A percentile compares a stretch with the other conserved stretches of the same genome.
phyloP scores from a whole-genome alignment of 2,113 vertebrate genomes.

The Syngnathus floridae region DNA sequence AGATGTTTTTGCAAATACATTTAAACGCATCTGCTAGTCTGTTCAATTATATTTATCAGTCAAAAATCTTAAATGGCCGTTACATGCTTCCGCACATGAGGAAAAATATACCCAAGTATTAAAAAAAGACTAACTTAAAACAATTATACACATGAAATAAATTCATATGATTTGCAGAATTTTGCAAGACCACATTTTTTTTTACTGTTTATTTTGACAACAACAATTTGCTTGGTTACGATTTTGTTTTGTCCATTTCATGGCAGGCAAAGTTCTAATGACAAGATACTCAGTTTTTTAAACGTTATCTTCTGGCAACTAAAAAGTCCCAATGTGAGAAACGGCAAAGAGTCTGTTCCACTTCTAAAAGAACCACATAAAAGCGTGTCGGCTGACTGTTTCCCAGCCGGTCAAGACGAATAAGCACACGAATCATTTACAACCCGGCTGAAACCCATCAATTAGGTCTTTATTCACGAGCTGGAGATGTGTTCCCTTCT shows the following conservation, averaged over 20 bases:
- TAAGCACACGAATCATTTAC: slow-evolving; percentile 66
- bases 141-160: too few relatives aligned
- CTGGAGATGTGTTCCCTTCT: slow-evolving; percentile 67
- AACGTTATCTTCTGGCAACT: background rate
- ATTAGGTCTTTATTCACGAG: slow-evolving; percentile 67
- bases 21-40: too few relatives aligned
- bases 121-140: too few relatives aligned
- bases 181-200: background rate
- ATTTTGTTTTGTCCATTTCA: slow-evolving; percentile 3
- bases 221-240: background rate
- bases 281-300: background rate
- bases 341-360: slow-evolving; percentile 25
- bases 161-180: background rate
- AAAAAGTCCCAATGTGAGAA: background rate
- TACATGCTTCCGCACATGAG: too few relatives aligned
- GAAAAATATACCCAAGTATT: too few relatives aligned
- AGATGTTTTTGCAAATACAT: too few relatives aligned
- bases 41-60: too few relatives aligned
- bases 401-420: slow-evolving; percentile 44
- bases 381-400: slow-evolving; percentile 22
- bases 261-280: slow-evolving; percentile 5
- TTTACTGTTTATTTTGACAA: background rate
- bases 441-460: slow-evolving; percentile 58
- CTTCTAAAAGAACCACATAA: slow-evolving; percentile 31
- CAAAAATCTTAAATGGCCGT: too few relatives aligned